These are phyloP conservation scores for Nasua narica DNA, from an alignment of 2,797 vertebrate species.

Conservation along the genomic window DNA sequence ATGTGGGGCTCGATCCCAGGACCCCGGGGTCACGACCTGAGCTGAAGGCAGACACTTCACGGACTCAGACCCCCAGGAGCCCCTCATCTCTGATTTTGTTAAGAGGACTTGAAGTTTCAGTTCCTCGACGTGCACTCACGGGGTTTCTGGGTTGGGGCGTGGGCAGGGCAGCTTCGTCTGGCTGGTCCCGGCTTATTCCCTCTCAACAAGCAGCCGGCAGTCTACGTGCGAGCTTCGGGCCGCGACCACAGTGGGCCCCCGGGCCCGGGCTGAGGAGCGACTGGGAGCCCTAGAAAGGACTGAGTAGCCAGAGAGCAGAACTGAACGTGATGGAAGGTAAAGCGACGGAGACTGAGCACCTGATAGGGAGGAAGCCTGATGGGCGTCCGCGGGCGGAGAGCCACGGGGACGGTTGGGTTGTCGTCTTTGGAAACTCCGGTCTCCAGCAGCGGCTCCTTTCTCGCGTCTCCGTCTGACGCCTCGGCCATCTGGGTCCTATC, in stretches of 20 bases:
- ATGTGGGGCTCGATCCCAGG: too few species aligned
- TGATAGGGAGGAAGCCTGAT: neutral
- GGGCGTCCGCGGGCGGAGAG: neutral
- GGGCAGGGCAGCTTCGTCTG: too few species aligned
- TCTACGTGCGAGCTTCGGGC: too few species aligned
- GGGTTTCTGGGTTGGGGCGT: neutral
- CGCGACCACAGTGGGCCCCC: neutral
- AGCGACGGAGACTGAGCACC: neutral
- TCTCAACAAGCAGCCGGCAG: rapidly evolving
- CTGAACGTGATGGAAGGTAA: neutral
- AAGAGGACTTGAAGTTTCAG: neutral
- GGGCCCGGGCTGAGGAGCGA: too few species aligned
- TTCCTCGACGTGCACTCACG: too few species aligned
- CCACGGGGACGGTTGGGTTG: neutral
- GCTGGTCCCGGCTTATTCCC: neutral
- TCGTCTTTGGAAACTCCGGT: neutral
- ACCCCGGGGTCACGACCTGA: neutral
- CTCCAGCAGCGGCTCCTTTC: neutral
- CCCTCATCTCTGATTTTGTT: neutral
- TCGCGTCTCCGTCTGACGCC: neutral
- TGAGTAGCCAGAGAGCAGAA: neutral
- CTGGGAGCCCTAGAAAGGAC: neutral
- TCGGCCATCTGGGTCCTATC: neutral
- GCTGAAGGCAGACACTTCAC: neutral
- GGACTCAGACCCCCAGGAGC: too few species aligned